Conservation (phyloP, 1,140 invertebrate species). For the Euwallacea similis region DNA sequence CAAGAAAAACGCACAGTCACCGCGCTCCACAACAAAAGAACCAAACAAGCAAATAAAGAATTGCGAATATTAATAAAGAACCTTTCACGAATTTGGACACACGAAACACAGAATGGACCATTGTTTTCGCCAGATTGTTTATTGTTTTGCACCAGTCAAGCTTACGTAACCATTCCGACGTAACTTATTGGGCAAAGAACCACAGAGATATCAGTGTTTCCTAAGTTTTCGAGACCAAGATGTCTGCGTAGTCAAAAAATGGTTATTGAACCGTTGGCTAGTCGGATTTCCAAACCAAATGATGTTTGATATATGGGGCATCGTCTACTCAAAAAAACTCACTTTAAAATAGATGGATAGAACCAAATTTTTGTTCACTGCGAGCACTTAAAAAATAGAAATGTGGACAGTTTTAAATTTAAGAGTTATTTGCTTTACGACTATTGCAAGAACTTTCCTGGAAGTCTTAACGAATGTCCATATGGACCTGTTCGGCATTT, state of each 20-base stretch:
- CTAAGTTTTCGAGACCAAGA: not conserved
- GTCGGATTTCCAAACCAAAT: too few relatives aligned
- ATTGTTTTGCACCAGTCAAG: slow-evolving; percentile 34
- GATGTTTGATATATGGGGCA: too few relatives aligned
- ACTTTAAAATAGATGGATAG: too few relatives aligned
- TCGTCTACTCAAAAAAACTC: too few relatives aligned
- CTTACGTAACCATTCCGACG: slow-evolving; percentile 35
- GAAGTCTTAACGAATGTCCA: too few relatives aligned
- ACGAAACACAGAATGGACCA: slow-evolving; percentile 26
- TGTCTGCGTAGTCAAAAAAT: not conserved
- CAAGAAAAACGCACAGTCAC: slow-evolving; percentile 24
- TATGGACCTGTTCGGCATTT: too few relatives aligned
- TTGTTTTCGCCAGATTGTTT: slow-evolving; percentile 34
- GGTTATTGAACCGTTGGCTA: not conserved
- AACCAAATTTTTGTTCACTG: too few relatives aligned
- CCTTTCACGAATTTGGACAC: slow-evolving; percentile 38
- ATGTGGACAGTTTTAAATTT: too few relatives aligned
- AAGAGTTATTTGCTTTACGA: too few relatives aligned
- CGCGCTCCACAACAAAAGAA: slow-evolving; percentile 20
- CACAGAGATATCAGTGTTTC: slow-evolving; percentile 14
- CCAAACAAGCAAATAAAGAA: slow-evolving; percentile 26
- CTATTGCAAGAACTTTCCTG: too few relatives aligned
- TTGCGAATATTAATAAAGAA: slow-evolving; percentile 33
- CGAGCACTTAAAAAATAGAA: too few relatives aligned
- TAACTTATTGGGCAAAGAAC: slow-evolving; percentile 26